Conservation (phyloP, 2,113 vertebrate species). For the Pandion haliaetus region DNA sequence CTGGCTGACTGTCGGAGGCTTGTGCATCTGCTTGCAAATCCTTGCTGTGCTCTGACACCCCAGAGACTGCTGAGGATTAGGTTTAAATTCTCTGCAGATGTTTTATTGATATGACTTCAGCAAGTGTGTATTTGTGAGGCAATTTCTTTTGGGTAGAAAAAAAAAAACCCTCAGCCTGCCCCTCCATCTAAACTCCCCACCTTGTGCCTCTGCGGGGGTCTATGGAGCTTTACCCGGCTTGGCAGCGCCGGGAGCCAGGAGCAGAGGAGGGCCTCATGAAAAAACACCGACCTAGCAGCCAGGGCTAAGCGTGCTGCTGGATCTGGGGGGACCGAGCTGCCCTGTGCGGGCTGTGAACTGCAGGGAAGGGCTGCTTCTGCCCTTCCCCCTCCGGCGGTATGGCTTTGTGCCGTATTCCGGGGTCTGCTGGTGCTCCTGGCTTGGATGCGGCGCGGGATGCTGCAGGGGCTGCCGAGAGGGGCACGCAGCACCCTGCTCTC, state of each 20-base stretch:
- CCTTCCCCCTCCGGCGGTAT: not conserved
- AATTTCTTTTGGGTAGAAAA: not conserved
- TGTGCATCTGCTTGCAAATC: not conserved
- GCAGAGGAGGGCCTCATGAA: not conserved
- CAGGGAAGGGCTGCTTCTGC: not conserved
- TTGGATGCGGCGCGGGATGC: not conserved
- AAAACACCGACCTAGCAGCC: accelerated
- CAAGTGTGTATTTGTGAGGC: accelerated
- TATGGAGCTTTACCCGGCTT: not conserved
- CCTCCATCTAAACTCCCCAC: not conserved
- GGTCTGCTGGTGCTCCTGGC: not conserved
- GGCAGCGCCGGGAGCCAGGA: accelerated
- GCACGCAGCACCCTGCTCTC: not conserved
- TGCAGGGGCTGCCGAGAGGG: not conserved
- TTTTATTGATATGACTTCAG: not conserved
- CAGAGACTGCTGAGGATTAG: not conserved
- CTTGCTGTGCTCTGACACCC: not conserved
- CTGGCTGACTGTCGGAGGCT: not conserved
- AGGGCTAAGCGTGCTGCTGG: not conserved
- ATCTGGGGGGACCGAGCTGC: not conserved
- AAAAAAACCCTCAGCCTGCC: not conserved
- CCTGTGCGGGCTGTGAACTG: not conserved
- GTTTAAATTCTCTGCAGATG: slow-evolving; percentile 19
- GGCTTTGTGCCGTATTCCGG: not conserved
- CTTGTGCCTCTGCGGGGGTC: not conserved